These are phyloP conservation scores for Gila robusta DNA, from an alignment of 2,797 vertebrate genomes.

Conservation along the genomic window DNA sequence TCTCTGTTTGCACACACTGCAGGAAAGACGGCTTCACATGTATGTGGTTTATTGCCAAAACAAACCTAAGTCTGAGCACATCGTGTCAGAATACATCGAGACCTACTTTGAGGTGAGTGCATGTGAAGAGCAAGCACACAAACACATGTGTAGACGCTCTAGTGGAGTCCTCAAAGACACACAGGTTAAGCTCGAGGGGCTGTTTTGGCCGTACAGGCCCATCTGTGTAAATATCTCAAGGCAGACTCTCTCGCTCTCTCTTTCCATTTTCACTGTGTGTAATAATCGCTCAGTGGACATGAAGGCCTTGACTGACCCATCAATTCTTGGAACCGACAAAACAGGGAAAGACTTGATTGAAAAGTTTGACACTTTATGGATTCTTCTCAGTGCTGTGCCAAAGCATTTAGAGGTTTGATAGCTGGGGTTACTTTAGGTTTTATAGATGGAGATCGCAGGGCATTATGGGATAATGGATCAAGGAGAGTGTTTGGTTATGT, in stretches of 20 bases:
- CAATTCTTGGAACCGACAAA: constrained; percentile 23
- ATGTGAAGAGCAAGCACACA: constrained; percentile 1
- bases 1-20: constrained; percentile 54
- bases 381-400: constrained; percentile 36
- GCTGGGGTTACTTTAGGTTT: constrained; percentile 3
- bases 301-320: constrained; percentile 20
- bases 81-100: constrained; percentile 98
- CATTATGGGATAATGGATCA: constrained; percentile 34
- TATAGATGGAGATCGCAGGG: constrained; percentile 27
- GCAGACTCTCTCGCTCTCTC: constrained; percentile 12
- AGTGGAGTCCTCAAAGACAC: constrained; percentile 13
- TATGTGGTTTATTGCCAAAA: constrained; percentile 99
- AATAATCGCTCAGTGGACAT: constrained; percentile 3
- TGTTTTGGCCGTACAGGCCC: neutral
- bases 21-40: constrained; percentile 99
- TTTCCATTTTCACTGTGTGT: constrained; percentile 18
- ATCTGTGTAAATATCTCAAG: constrained; percentile 33
- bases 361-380: constrained; percentile 45
- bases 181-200: neutral
- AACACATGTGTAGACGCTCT: neutral
- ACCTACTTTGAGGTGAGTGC: constrained; percentile 98
- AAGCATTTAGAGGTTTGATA: constrained; percentile 40
- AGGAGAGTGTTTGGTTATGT: neutral
- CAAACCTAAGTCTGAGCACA: constrained; percentile 99
- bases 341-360: constrained; percentile 11